Base-by-base conservation (phyloP, 2,888 invertebrate species). In the Yponomeuta cagnagella region DNA sequence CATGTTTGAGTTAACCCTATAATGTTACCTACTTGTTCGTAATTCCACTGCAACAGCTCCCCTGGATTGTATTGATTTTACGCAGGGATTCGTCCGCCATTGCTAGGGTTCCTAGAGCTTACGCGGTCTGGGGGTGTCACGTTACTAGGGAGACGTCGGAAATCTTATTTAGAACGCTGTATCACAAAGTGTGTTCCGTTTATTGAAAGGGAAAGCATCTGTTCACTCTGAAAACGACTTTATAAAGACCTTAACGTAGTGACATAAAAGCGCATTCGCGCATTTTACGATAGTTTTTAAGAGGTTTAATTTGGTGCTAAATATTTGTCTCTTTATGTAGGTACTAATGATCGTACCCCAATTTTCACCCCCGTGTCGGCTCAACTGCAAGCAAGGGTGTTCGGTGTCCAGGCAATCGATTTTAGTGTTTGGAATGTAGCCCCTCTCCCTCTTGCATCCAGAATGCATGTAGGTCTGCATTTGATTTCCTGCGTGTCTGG, bases 351-450 rank as follows among this genome's bases (percentile, higher is more conserved):
- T 58, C 52, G 52, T 58, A 12, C 52, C 15, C 52, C 15, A 58
- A 58, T 58, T 58, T 58, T 15, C 15, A 58, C 52, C 52, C 52
- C 52, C 52, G 3, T 15, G 52, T 12, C 52, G 52, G 52, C 52
- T 58, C 52, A 58, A 15, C 52, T 15, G 15, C 15, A 15, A 58
- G 52, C 65, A 10, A 65, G 33, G 65, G 30, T 65, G 52, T 64
- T 31, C 31, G 80, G 83, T 77, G 82, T 82, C 79, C 79, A 74
- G 82, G 77, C 86, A 87, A 91, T 90, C 90, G 90, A 90, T 90
- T 86, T 79, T 74, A 77, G 80, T 81, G 88, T 88, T 88, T 84
- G 83, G 89, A 83, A 84, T 84, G 81, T 81, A 74, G 74, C 74
- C 79, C 73, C 75, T 81, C 87, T 76, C 84, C 80, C 76, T 87